These are phyloP conservation scores for Trachelus iudaicus DNA, from an alignment of 2,888 invertebrate genomes.

Conservation along the genomic window DNA sequence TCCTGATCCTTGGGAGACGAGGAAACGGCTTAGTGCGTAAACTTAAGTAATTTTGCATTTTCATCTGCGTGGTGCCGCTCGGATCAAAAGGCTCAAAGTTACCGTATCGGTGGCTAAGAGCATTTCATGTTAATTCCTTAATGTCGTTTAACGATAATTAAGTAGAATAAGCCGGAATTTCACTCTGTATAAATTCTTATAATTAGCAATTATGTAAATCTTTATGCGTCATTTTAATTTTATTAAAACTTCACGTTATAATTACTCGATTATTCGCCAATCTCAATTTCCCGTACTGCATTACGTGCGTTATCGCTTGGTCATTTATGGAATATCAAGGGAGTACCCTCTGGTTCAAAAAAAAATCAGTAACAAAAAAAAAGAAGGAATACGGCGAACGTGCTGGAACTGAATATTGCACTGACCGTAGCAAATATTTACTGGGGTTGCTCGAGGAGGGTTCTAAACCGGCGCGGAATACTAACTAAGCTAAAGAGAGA, in stretches of 20 bases:
- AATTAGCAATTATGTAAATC: too few relatives aligned
- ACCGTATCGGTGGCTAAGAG: too few relatives aligned
- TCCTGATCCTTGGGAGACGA: slow-evolving; percentile 14
- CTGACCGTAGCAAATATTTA: slow-evolving; percentile 3
- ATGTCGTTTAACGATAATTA: too few relatives aligned
- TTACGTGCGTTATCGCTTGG: too few relatives aligned
- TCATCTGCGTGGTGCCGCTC: neutral
- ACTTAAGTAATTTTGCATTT: neutral
- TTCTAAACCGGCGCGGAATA: neutral
- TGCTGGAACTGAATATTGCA: slow-evolving; percentile 8
- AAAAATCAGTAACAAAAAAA: neutral
- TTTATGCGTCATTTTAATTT: too few relatives aligned
- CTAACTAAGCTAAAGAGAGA: neutral
- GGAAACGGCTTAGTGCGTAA: neutral
- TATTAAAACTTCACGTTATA: too few relatives aligned
- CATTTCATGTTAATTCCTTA: too few relatives aligned
- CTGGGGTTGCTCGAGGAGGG: slow-evolving; percentile 12
- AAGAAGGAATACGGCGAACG: neutral
- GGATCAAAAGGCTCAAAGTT: neutral
- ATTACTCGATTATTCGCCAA: too few relatives aligned
- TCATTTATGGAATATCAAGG: neutral
- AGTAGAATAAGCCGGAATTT: too few relatives aligned
- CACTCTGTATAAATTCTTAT: too few relatives aligned
- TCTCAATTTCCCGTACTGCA: too few relatives aligned
- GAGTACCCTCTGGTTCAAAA: neutral